Evolutionary conservation across 2,888 invertebrate genomes (phyloP), one percentile per base, ranked within the genome.

Genomic region (Mythimna impura): DNA sequence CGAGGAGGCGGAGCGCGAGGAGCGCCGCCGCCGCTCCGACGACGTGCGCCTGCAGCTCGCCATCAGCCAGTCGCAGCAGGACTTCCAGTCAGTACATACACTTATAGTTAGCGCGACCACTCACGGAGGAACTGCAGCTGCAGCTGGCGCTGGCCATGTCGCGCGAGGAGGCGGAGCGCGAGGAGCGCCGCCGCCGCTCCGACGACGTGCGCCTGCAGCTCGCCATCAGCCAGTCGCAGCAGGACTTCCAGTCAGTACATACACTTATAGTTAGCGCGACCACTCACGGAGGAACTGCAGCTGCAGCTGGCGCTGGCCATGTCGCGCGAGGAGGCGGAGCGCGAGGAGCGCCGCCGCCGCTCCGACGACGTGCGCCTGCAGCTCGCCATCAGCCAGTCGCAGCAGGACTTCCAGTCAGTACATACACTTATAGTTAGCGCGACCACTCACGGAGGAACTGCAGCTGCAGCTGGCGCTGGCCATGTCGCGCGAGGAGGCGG

Each of bases 91-190:
- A 62, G n/a, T n/a, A n/a, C n/a, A n/a, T n/a, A n/a, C n/a, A n/a
- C n/a, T n/a, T n/a, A n/a, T n/a, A 99, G 95, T 97, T 98, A 92
- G 99, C 99, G 65, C 97, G 99, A 73, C 99, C 99, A 7, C 98
- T 99, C 88, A 99, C 99, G 0, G 98, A 99, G 94, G 99, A 99
- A 93, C 97, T 99, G 82, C 99, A 99, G 94, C 96, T 99, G 85
- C 99, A 99, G 96, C 97, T 99, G 90, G 99, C 99, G 64, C 97
- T 99, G 91, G 99, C 99, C 71, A 99, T 99, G 99, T 99, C 99
- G 65, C 97, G 99, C 80, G 99, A 99, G 95, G 99, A 99, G 96
- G 99, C 99, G 47, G 99, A 99, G 91, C 98, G 99, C 87, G 99
- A 99, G 93, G 99, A 99, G 95, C 98, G 99, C 85, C 97, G 99